These are phyloP conservation scores for Bucco capensis DNA, from an alignment of 2,113 vertebrate species.

Conservation along the genomic window DNA sequence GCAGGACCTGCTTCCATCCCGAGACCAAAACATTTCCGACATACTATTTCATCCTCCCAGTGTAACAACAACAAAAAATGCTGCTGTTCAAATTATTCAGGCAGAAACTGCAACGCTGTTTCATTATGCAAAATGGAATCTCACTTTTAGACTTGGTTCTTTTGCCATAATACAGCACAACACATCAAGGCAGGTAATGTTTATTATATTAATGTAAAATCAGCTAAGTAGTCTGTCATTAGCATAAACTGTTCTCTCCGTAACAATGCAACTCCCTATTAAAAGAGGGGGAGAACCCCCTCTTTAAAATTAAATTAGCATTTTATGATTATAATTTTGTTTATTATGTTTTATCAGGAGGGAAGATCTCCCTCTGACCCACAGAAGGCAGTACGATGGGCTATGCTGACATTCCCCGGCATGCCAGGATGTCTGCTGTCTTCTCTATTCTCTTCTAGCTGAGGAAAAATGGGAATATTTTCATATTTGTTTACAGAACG, in stretches of 20 bases:
- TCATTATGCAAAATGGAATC: constrained; percentile 71
- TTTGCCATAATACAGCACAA: constrained; percentile 62
- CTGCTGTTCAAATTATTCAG: constrained; percentile 17
- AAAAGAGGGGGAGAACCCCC: neutral
- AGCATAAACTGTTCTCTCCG: constrained; percentile 73
- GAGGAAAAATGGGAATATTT: constrained; percentile 53
- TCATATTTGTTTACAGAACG: constrained; percentile 68
- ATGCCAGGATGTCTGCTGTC: constrained; percentile 39
- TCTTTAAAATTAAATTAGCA: constrained; percentile 78
- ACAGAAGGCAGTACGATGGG: constrained; percentile 20
- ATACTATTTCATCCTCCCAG: constrained; percentile 45
- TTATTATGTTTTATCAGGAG: constrained; percentile 69
- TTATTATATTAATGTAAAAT: constrained; percentile 80
- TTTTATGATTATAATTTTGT: constrained; percentile 75
- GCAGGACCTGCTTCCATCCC: constrained; percentile 37
- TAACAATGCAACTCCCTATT: constrained; percentile 72
- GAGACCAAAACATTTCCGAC: constrained; percentile 46
- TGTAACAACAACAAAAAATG: constrained; percentile 16
- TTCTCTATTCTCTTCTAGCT: constrained; percentile 28
- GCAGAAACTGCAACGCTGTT: constrained; percentile 52
- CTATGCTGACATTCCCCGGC: constrained; percentile 59
- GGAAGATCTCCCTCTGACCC: constrained; percentile 59
- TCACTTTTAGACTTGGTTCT: constrained; percentile 65
- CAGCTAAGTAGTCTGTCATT: constrained; percentile 74
- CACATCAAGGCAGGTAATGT: constrained; percentile 73